Conservation (phyloP, 2,113 vertebrate genomes). For the Aix galericulata region DNA sequence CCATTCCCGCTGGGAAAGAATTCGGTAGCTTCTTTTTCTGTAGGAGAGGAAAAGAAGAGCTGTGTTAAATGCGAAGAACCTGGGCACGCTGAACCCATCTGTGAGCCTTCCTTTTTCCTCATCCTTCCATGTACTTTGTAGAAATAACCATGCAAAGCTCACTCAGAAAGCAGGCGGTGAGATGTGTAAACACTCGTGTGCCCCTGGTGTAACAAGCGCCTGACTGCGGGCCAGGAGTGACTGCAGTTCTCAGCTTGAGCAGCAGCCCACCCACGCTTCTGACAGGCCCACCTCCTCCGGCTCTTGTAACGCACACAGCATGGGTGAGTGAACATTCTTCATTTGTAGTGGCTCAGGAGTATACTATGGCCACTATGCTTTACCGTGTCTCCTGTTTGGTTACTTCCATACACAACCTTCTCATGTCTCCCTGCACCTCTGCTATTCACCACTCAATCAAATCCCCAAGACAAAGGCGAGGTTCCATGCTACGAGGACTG, state of each 20-base stretch:
- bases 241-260: not conserved
- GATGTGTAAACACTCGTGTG: accelerated
- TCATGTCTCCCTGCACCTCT: not conserved
- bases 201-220: accelerated
- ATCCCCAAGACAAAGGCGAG: not conserved
- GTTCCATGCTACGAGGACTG: not conserved
- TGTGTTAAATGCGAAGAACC: not conserved
- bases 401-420: not conserved
- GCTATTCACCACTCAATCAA: not conserved
- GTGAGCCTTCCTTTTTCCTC: not conserved
- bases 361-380: not conserved
- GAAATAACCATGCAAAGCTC: not conserved
- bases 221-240: not conserved
- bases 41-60: not conserved
- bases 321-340: accelerated
- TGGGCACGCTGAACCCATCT: not conserved
- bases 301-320: accelerated
- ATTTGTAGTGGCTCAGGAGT: accelerated
- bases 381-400: not conserved
- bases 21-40: slow-evolving; percentile 91
- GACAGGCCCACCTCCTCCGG: accelerated
- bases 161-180: not conserved
- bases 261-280: no score
- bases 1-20: slow-evolving; percentile 93
- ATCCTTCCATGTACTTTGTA: not conserved